Evolutionary conservation across 2,888 invertebrate species (phyloP).

Genomic region (Zeuzera pyrina): DNA sequence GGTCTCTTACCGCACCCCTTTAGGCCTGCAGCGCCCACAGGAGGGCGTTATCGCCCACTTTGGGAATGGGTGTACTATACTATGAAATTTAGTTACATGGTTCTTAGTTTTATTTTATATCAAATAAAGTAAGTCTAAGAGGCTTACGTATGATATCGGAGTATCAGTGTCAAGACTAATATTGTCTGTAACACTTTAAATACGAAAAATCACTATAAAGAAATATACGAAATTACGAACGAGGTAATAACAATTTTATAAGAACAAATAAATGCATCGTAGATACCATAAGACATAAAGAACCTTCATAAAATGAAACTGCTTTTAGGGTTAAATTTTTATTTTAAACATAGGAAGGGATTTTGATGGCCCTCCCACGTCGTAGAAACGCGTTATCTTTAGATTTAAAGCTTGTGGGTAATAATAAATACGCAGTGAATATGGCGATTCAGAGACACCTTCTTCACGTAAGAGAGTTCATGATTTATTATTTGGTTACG

Average conservation of each 20-base stretch:
- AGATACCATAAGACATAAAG: constrained; percentile 42
- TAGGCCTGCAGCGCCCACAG: too few relatives aligned
- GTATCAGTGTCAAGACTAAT: too few relatives aligned
- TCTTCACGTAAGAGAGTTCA: constrained; percentile 11
- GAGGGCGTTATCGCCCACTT: too few relatives aligned
- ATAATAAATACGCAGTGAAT: constrained; percentile 34
- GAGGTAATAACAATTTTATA: constrained; percentile 50
- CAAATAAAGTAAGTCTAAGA: too few relatives aligned
- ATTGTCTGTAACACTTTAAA: too few relatives aligned
- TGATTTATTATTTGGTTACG: too few relatives aligned
- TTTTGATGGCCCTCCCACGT: constrained; percentile 63
- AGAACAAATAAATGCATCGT: constrained; percentile 54
- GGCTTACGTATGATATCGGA: too few relatives aligned
- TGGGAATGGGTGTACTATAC: too few relatives aligned
- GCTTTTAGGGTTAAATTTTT: constrained; percentile 67
- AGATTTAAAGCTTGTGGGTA: constrained; percentile 54
- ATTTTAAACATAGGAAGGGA: constrained; percentile 72
- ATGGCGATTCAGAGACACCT: constrained; percentile 25
- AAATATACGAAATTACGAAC: constrained; percentile 36
- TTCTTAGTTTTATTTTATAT: too few relatives aligned
- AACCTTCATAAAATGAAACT: constrained; percentile 50
- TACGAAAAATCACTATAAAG: too few relatives aligned
- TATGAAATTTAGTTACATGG: too few relatives aligned
- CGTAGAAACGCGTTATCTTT: constrained; percentile 50
- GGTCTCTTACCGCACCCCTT: too few relatives aligned